phyloP scores from a whole-genome alignment of 2,113 vertebrate genomes.

The Regulus satrapa region DNA sequence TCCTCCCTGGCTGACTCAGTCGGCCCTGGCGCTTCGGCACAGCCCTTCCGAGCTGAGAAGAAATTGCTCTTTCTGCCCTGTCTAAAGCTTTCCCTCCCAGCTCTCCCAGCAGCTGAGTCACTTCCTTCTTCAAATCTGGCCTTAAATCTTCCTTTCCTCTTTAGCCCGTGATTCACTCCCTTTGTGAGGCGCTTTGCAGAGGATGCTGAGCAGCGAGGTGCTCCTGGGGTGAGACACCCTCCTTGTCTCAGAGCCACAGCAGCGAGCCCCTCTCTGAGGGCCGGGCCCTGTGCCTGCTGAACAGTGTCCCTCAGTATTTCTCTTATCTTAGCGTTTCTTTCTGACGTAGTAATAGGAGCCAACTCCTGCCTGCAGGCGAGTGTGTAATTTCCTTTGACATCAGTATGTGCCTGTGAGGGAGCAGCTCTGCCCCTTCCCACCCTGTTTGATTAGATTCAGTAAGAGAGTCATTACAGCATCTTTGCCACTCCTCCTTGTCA shows the following conservation, averaged over 20 bases:
- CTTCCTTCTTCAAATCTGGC: conserved; percentile 50
- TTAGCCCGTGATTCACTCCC: conserved; percentile 6
- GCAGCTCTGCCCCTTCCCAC: conserved; percentile 16
- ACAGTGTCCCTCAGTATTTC: not conserved
- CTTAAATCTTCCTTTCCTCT: conserved; percentile 45
- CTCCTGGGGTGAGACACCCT: not conserved
- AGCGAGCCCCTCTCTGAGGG: not conserved
- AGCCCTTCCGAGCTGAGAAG: conserved; percentile 1
- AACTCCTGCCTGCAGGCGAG: not conserved
- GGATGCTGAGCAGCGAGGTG: not conserved
- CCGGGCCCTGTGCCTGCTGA: not conserved
- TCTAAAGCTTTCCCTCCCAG: not conserved
- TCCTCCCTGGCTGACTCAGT: conserved; percentile 55
- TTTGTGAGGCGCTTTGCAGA: not conserved
- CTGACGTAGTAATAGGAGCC: not conserved
- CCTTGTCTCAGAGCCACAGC: not conserved
- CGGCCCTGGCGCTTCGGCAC: not conserved
- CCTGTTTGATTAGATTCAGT: not conserved
- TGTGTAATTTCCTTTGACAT: conserved; percentile 23
- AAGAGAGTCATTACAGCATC: not conserved
- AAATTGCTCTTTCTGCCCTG: conserved; percentile 45
- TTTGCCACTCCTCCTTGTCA: not conserved
- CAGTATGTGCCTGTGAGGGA: not conserved
- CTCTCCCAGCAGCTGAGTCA: conserved; percentile 7
- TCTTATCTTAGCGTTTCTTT: not conserved